Conservation (phyloP, 2,113 vertebrate genomes). For the Zosterops pallidus region DNA sequence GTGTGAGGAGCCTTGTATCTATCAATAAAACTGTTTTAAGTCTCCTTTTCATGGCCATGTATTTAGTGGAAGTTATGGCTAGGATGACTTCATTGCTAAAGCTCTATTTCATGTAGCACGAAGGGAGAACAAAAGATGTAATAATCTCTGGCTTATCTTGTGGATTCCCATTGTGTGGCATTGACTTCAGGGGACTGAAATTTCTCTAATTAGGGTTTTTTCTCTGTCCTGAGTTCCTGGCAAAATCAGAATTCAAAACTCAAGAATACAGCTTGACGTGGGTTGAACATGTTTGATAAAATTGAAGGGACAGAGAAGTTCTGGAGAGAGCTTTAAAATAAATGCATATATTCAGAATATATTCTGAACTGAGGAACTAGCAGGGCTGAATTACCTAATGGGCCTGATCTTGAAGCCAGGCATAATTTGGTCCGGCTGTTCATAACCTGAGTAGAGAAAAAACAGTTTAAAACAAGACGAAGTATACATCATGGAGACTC, state of each 20-base stretch:
- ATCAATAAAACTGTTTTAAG: conserved; percentile 29
- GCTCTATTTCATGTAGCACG: neutral
- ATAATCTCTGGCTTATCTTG: neutral
- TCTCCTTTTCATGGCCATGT: neutral
- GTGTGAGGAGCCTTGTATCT: neutral
- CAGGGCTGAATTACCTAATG: neutral
- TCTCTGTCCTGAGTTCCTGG: neutral
- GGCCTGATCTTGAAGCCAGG: neutral
- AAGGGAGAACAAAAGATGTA: conserved; percentile 14
- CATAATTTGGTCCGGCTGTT: neutral
- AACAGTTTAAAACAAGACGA: neutral
- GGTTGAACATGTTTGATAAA: neutral
- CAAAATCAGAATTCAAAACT: neutral
- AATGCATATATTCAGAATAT: neutral
- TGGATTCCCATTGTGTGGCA: neutral
- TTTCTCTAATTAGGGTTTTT: neutral
- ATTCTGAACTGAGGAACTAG: neutral
- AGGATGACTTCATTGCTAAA: neutral
- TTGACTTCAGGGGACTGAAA: neutral
- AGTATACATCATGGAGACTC: neutral
- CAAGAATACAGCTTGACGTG: neutral
- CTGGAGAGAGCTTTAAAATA: neutral
- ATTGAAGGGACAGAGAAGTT: neutral
- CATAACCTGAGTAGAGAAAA: neutral
- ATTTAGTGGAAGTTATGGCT: conserved; percentile 15